These are phyloP conservation scores for Enteromius treurensis DNA, from an alignment of 2,797 vertebrate species.

Conservation along the genomic window DNA sequence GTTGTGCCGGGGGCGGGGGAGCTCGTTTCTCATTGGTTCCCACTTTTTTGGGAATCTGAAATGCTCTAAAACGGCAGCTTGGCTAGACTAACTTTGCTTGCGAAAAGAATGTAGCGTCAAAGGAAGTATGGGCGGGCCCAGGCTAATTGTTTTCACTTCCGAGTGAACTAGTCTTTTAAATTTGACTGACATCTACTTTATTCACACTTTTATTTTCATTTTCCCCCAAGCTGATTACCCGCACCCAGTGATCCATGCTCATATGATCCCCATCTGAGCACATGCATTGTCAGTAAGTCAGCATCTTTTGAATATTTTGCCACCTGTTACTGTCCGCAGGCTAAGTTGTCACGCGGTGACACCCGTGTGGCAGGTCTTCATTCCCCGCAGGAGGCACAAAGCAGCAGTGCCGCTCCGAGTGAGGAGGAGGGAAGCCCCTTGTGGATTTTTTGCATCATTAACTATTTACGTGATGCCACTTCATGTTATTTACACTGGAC, in stretches of 20 bases:
- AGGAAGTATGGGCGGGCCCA: too few species aligned
- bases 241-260: background rate
- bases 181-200: background rate
- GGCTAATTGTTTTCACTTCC: too few species aligned
- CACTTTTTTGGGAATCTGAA: too few species aligned
- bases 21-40: too few species aligned
- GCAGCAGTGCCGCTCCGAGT: conserved; percentile 56
- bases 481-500: conserved; percentile 91
- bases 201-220: background rate
- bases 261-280: background rate
- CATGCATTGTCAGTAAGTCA: conserved; percentile 33
- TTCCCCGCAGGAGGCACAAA: conserved; percentile 67
- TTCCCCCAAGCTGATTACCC: conserved; percentile 15
- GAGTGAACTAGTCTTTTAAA: background rate
- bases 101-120: too few species aligned
- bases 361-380: conserved; percentile 65
- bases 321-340: conserved; percentile 80
- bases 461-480: conserved; percentile 94
- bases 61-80: too few species aligned
- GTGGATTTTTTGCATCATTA: conserved; percentile 86
- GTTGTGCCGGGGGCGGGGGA: too few species aligned
- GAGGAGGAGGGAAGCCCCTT: conserved; percentile 67
- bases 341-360: conserved; percentile 69
- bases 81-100: too few species aligned
- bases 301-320: conserved; percentile 62